Evolutionary conservation across 2,888 invertebrate species (phyloP).

Genomic region (Anthophora plumipes): DNA sequence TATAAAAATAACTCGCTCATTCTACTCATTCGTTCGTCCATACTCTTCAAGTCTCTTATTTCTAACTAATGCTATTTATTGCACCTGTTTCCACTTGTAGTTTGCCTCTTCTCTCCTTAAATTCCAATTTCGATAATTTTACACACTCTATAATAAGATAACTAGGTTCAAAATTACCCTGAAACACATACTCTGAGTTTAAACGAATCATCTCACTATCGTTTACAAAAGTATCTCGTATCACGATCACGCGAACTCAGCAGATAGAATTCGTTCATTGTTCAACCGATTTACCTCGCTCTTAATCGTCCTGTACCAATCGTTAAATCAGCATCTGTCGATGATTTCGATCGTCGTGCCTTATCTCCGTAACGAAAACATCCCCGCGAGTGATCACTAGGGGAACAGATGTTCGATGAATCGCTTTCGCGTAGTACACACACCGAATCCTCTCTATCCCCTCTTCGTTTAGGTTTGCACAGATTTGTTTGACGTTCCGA

Average conservation of each 20-base stretch:
- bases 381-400: constrained; percentile 63
- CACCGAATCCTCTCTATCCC: constrained; percentile 37
- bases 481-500: constrained; percentile 78
- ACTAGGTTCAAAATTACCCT: no score
- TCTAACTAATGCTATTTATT: no score
- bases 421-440: constrained; percentile 51
- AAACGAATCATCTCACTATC: background rate
- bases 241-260: background rate
- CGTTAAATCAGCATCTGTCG: constrained; percentile 50
- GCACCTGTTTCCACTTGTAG: no score
- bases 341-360: constrained; percentile 53
- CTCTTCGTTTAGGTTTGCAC: constrained; percentile 72
- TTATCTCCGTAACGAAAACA: constrained; percentile 46
- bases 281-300: background rate
- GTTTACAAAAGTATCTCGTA: background rate
- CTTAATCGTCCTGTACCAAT: constrained; percentile 31
- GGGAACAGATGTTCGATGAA: constrained; percentile 78
- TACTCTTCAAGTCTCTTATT: no score
- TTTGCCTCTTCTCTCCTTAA: no score
- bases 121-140: no score
- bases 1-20: no score
- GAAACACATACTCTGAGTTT: no score
- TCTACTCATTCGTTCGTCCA: no score
- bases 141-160: no score
- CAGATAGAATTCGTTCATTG: background rate